phyloP scores from a whole-genome alignment of 2,797 vertebrate genomes.

The Lindbergichthys nudifrons region DNA sequence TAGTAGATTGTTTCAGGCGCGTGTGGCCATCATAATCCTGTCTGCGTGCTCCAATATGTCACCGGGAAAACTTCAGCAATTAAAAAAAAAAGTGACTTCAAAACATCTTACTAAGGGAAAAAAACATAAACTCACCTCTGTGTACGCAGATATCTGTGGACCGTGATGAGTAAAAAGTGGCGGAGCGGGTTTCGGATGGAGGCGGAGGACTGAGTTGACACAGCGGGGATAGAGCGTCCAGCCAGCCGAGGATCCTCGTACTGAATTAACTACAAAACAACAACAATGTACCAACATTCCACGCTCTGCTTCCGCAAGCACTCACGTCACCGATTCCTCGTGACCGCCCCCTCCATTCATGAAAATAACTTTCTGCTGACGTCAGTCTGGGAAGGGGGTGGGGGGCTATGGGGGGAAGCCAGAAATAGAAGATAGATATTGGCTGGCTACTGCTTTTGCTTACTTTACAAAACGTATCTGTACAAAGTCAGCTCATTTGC shows the following conservation, averaged over 20 bases:
- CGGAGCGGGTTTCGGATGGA: conserved; percentile 39
- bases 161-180: conserved; percentile 64
- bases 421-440: conserved; percentile 85
- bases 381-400: conserved; percentile 78
- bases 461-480: conserved; percentile 73
- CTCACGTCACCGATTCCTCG: conserved; percentile 87
- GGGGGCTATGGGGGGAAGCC: conserved; percentile 53
- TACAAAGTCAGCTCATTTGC: conserved; percentile 35
- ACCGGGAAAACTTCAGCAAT: conserved; percentile 67
- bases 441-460: conserved; percentile 75
- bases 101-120: conserved; percentile 63
- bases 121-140: conserved; percentile 76
- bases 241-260: conserved; percentile 73
- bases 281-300: conserved; percentile 90
- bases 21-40: neutral
- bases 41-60: conserved; percentile 47
- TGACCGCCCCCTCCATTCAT: conserved; percentile 92
- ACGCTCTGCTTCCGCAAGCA: conserved; percentile 88
- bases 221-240: conserved; percentile 55
- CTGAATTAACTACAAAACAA: conserved; percentile 88
- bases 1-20: no score
- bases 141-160: conserved; percentile 68
- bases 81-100: conserved; percentile 70
- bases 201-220: conserved; percentile 46
- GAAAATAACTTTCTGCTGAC: conserved; percentile 91